Percentiles rank a stretch among this genome's conserved stretches.
Evolutionary conservation across 2,888 invertebrate species (phyloP).

Genomic region (Pristionchus mayeri): DNA sequence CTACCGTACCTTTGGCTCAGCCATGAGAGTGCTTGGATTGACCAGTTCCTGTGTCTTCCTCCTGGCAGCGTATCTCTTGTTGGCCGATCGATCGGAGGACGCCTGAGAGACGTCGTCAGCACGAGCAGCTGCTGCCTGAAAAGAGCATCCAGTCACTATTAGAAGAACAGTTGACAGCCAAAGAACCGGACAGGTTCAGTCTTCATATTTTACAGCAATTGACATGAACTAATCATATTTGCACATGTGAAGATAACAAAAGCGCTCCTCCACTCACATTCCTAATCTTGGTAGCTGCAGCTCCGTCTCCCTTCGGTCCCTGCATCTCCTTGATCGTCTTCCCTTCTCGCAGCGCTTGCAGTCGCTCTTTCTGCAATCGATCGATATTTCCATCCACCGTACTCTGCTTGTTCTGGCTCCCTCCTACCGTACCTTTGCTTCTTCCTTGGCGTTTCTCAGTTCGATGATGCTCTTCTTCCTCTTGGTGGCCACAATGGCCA

Average conservation of each 20-base stretch:
- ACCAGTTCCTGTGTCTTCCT: conserved; percentile 73
- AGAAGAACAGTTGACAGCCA: too few species aligned
- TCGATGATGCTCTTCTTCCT: conserved; percentile 49
- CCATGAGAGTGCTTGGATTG: conserved; percentile 55
- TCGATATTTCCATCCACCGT: neutral
- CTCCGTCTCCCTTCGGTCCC: conserved; percentile 61
- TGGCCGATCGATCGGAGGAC: conserved; percentile 49
- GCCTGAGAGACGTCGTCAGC: conserved; percentile 48
- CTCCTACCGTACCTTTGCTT: conserved; percentile 43
- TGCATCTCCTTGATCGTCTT: conserved; percentile 35
- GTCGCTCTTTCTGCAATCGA: conserved; percentile 32
- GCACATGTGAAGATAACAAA: neutral
- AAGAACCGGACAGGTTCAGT: neutral
- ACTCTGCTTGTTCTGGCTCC: neutral
- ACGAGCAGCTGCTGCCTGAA: conserved; percentile 38
- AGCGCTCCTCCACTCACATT: conserved; percentile 53
- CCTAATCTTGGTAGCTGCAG: conserved; percentile 63
- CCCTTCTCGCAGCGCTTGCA: conserved; percentile 46
- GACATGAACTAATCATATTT: neutral
- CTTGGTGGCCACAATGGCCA: conserved; percentile 52
- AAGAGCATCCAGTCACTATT: too few species aligned
- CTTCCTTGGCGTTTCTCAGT: conserved; percentile 43
- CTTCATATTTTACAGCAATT: neutral
- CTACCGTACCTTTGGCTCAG: conserved; percentile 54
- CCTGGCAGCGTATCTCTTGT: conserved; percentile 55